Base-by-base conservation (phyloP, 2,888 invertebrate species). In the Lasioglossum zephyrum region DNA sequence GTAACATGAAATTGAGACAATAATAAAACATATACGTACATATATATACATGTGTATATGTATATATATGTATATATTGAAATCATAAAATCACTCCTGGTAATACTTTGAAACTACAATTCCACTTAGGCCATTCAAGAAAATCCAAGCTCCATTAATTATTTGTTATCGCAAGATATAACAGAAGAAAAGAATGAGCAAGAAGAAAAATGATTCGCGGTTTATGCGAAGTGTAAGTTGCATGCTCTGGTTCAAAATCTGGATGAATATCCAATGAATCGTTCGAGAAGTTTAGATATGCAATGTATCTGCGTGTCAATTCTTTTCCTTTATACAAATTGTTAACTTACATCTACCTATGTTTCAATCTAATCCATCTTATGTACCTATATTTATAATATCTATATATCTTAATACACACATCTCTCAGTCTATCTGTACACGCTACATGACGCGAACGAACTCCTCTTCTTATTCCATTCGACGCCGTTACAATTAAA, bases 351-450 rank as follows among this genome's bases (percentile, higher is more conserved):
- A 81, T 84, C 81, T 81, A 84, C 73, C 79, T 84, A 82, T 66
- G 47, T 79, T 81, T 85, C 84, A 77, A 81, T 73, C 75, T 85
- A 87, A 83, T 84, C 78, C 84, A 41, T 76, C 84, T 77, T 83
- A 88, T 78, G 79, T 73, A n/a, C 11, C 57, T 57, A 60, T 79
- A 81, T 79, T 73, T 87, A 87, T 85, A 81, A 84, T 87, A 80
- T 84, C 87, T 87, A 82, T 85, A 63, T 57, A 87, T 82, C 79
- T 82, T 90, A 88, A 90, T 90, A 90, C 90, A 89, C 90, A 87
- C 89, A 90, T 91, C 87, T 91, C 85, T 93, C 93, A 93, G 92
- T 93, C 92, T 93, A 93, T 92, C 93, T 93, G 92, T 93, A 93
- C 92, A 92, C 90, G 90, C 88, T 89, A 87, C 11, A 84, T 78